Percentiles rank a stretch among this genome's conserved stretches.
Evolutionary conservation across 2,797 vertebrate species (phyloP).

Genomic region (Enteromius treurensis): DNA sequence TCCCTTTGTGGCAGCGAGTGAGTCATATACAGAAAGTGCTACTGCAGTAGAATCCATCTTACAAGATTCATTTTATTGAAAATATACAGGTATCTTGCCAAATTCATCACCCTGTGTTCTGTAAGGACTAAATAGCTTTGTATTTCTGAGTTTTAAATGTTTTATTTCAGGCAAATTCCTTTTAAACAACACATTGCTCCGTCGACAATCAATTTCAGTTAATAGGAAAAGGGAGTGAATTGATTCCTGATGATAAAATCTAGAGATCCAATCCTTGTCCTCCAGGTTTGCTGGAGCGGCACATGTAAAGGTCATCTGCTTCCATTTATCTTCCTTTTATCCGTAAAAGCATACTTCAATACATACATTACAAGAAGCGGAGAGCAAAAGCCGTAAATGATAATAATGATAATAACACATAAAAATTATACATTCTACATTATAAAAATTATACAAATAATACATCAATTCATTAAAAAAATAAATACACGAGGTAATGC

Average conservation of each 20-base stretch:
- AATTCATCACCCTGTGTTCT: neutral
- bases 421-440: neutral
- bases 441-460: neutral
- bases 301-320: slow-evolving; percentile 27
- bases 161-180: neutral
- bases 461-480: neutral
- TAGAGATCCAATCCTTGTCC: neutral
- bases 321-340: neutral
- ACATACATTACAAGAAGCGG: neutral
- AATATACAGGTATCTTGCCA: neutral
- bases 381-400: neutral
- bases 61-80: neutral
- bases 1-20: slow-evolving; percentile 1
- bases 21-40: neutral
- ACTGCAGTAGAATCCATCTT: neutral
- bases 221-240: slow-evolving; percentile 25
- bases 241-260: slow-evolving; percentile 34
- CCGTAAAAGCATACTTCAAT: neutral
- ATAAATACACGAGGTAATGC: neutral
- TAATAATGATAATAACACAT: neutral
- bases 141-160: neutral
- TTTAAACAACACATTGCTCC: neutral
- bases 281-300: slow-evolving; percentile 24
- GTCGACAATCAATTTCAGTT: slow-evolving; percentile 23
- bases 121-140: neutral